Percentiles rank a stretch among this genome's conserved stretches.
Evolutionary conservation across 2,113 vertebrate genomes (phyloP).

Genomic region (Numida meleagris): DNA sequence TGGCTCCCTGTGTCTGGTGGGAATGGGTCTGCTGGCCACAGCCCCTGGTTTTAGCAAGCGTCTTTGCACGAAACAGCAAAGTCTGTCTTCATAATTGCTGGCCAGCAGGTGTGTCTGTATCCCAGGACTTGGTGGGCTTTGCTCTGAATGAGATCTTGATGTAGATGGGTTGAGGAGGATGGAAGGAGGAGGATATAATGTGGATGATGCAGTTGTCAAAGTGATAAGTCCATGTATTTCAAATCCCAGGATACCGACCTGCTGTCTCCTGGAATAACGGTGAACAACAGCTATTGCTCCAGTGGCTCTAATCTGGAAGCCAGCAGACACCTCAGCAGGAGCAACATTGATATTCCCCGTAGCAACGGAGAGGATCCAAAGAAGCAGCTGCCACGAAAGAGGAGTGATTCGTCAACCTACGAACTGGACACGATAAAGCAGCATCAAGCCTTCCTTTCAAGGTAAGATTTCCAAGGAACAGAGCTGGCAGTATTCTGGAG

Average conservation of each 20-base stretch:
- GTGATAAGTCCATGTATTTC: not conserved
- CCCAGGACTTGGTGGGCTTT: not conserved
- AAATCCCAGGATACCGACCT: slow-evolving; percentile 89
- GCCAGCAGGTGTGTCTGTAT: not conserved
- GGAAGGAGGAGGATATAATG: not conserved
- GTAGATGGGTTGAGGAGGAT: not conserved
- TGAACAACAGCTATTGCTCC: slow-evolving; percentile 83
- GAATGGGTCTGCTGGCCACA: not conserved
- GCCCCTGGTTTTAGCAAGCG: not conserved
- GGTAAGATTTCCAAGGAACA: slow-evolving; percentile 73
- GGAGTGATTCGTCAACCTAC: slow-evolving; percentile 94
- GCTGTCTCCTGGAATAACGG: slow-evolving; percentile 88
- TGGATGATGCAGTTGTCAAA: not conserved
- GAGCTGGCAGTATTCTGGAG: not conserved
- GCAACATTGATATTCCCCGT: slow-evolving; percentile 93
- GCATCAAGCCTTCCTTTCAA: slow-evolving; percentile 94
- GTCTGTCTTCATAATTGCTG: not conserved
- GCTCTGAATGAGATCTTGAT: not conserved
- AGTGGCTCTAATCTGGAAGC: slow-evolving; percentile 84
- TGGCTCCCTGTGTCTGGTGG: not conserved
- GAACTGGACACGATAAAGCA: slow-evolving; percentile 93
- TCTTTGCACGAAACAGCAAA: not conserved
- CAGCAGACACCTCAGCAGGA: slow-evolving; percentile 93
- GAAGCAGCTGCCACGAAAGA: slow-evolving; percentile 88
- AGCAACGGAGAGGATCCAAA: slow-evolving; percentile 85